Base-by-base conservation (phyloP, 1,140 invertebrate genomes). In the Trichonephila clavipes region DNA sequence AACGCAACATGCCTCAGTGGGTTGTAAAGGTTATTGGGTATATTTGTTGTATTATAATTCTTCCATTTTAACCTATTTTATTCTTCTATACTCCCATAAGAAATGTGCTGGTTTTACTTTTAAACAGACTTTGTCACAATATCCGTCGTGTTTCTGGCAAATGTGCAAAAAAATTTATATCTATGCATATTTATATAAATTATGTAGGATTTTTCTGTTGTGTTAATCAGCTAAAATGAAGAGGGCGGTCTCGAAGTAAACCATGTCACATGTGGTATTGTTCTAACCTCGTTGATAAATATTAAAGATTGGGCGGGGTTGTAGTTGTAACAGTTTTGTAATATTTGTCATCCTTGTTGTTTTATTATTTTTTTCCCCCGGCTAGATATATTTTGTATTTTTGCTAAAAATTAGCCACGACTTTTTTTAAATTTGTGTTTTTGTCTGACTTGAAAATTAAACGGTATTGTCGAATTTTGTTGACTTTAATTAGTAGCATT, bases 281-380 rank as follows among this genome's bases (percentile, higher is more conserved):
- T 72, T 72, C 69, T 72, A 72, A 72, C 69, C 69, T 72, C 69
- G 69, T 72, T 72, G 28, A 24, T 72, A 72, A 72, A 72, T 72
- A 72, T 72, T 72, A 34, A 24, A 72, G 69, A 2, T 24, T 28
- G 69, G 69, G 69, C 69, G 69, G 69, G 69, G 69, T 24, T 18
- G 69, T 4, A 14, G 69, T 72, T 34, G 24, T n/a, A 28, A 72
- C 69, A 72, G 12, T 72, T 72, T 8, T 28, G 24, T 34, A 28
- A 16, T 72, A 34, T 34, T 72, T 24, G 69, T 72, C 69, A 18
- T 72, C 69, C 24, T 14, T 72, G 10, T 72, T 28, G 28, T 28
- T 28, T 28, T 28, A 28, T 28, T 72, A 12, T 72, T 14, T 34
- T 34, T 14, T 66, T 66, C 24, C 8, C 24, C 8, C 24, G 6